phyloP scores from a whole-genome alignment of 2,113 vertebrate genomes.

The Serinus canaria region DNA sequence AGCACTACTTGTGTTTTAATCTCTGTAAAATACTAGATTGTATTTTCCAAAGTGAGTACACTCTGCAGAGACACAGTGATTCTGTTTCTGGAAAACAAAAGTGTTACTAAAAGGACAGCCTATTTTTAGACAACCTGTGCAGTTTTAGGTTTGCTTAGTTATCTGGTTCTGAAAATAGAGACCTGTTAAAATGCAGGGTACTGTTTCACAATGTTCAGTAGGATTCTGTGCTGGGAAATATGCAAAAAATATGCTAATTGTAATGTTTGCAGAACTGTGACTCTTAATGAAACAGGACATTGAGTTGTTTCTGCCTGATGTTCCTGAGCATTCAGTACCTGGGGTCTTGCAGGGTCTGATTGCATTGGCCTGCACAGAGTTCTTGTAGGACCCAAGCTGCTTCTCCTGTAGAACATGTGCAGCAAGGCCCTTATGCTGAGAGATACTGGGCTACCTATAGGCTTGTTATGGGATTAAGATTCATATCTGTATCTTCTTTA shows the following conservation, averaged over 20 bases:
- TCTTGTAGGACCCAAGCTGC: neutral
- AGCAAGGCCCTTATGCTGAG: neutral
- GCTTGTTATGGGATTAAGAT: neutral
- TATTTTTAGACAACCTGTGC: neutral
- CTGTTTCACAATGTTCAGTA: neutral
- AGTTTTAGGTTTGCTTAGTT: neutral
- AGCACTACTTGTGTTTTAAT: neutral
- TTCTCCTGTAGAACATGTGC: neutral
- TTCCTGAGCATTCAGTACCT: neutral
- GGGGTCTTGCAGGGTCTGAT: neutral
- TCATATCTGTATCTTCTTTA: neutral
- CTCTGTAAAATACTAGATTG: neutral
- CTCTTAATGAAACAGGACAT: neutral
- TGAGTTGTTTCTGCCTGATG: neutral
- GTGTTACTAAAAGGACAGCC: neutral
- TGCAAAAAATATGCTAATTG: neutral
- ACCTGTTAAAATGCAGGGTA: neutral
- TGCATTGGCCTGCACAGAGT: neutral
- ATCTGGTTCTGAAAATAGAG: neutral
- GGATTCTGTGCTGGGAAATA: neutral
- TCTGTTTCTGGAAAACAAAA: neutral
- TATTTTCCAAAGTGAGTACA: neutral
- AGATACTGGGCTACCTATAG: neutral
- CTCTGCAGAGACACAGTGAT: neutral
- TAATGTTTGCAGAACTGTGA: neutral